Evolutionary conservation across 64 coral and sea anemone species (phyloP).

Genomic region (Exaiptasia diaphana): DNA sequence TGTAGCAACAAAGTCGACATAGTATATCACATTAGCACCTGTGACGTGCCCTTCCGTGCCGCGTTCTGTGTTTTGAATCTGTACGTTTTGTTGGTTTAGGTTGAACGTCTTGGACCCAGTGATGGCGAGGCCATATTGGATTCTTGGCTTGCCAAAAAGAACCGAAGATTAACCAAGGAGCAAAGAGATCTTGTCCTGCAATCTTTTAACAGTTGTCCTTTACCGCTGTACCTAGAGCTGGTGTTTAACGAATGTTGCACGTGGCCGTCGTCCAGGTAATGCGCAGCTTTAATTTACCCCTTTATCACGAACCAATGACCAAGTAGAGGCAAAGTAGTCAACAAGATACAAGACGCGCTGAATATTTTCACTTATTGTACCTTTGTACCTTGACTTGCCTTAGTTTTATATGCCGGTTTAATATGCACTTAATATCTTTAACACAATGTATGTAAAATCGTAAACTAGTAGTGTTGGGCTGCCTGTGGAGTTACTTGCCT

Average conservation of each 20-base stretch:
- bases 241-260: slow-evolving; percentile 37
- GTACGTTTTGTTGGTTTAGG: neutral
- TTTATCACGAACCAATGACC: neutral
- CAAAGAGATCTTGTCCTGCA: slow-evolving; percentile 26
- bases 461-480: too few relatives aligned
- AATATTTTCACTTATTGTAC: too few relatives aligned
- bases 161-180: slow-evolving; percentile 6
- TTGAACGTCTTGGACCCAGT: neutral
- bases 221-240: slow-evolving; percentile 42
- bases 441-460: too few relatives aligned
- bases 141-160: slow-evolving; percentile 8
- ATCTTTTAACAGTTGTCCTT: slow-evolving; percentile 35
- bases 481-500: too few relatives aligned
- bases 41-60: neutral
- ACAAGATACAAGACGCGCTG: too few relatives aligned
- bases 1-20: neutral
- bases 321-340: neutral
- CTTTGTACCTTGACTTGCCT: too few relatives aligned
- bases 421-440: too few relatives aligned
- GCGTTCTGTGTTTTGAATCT: neutral
- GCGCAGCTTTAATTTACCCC: neutral
- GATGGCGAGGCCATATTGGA: slow-evolving; percentile 52
- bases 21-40: too few relatives aligned
- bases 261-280: slow-evolving; percentile 55
- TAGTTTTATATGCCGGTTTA: too few relatives aligned